These are phyloP conservation scores for Auanema sp. DNA, from an alignment of 2,888 invertebrate genomes.

Conservation along the genomic window DNA sequence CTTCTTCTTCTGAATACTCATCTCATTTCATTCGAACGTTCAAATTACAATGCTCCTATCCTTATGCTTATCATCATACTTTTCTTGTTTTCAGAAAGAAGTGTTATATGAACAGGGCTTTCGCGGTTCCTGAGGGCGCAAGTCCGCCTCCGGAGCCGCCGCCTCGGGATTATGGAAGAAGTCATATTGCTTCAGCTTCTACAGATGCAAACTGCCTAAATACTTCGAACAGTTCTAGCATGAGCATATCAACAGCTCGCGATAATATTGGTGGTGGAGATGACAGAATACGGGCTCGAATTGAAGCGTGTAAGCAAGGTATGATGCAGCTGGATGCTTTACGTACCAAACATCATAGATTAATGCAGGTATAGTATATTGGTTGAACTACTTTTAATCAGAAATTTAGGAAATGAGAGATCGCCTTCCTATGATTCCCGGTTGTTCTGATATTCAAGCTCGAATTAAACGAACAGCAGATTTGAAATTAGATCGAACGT, in stretches of 20 bases:
- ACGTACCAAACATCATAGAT: conserved; percentile 31
- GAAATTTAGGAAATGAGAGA: conserved; percentile 34
- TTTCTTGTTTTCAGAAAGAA: background rate
- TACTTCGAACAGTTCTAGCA: too few relatives aligned
- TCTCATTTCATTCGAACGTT: too few relatives aligned
- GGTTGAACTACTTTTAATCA: background rate
- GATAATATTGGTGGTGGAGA: conserved; percentile 16
- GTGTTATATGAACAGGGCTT: conserved; percentile 16
- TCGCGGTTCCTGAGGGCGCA: conserved; percentile 19
- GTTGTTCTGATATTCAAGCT: conserved; percentile 34
- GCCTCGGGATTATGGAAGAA: conserved; percentile 22
- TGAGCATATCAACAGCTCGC: background rate
- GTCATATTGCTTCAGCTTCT: background rate
- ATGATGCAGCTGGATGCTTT: conserved; percentile 40
- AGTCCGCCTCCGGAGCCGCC: conserved; percentile 29
- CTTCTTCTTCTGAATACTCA: too few relatives aligned
- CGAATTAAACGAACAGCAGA: conserved; percentile 28
- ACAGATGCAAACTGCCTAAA: background rate
- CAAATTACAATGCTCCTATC: too few relatives aligned
- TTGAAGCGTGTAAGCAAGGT: conserved; percentile 43
- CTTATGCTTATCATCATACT: too few relatives aligned
- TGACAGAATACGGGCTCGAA: conserved; percentile 31
- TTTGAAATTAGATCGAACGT: conserved; percentile 31
- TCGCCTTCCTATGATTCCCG: conserved; percentile 37
- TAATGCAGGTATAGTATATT: conserved; percentile 28